These are phyloP conservation scores for Heliconius melpomene DNA, from an alignment of 1,140 invertebrate species.

Conservation along the genomic window DNA sequence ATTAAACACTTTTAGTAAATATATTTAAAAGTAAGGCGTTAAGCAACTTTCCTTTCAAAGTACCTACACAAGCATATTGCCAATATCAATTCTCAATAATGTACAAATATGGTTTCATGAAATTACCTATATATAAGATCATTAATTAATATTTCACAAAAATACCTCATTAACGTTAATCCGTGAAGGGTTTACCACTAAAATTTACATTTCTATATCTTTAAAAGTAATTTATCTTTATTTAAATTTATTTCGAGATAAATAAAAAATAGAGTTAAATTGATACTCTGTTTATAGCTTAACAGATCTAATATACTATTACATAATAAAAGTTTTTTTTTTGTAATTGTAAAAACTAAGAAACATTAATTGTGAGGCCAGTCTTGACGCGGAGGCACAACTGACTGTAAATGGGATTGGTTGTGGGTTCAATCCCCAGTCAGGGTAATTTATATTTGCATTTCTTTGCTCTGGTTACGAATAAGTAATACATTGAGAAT, in stretches of 20 bases:
- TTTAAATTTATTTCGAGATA: neutral
- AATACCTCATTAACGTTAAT: neutral
- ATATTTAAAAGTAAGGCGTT: neutral
- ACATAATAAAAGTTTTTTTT: too few species aligned
- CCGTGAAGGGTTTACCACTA: neutral
- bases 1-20: neutral
- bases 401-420: too few species aligned
- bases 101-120: neutral
- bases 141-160: neutral
- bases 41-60: neutral
- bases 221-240: neutral
- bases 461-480: too few species aligned
- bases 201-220: neutral
- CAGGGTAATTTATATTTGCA: too few species aligned
- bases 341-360: too few species aligned
- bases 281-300: too few species aligned
- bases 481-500: too few species aligned
- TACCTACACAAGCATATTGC: neutral
- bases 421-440: too few species aligned
- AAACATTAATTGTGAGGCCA: too few species aligned
- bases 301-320: too few species aligned
- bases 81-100: slow-evolving; percentile 5
- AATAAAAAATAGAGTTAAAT: neutral
- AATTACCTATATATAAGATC: neutral
- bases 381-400: too few species aligned